Evolutionary conservation across 2,113 vertebrate species (phyloP).

Genomic region (Clarias magur): DNA sequence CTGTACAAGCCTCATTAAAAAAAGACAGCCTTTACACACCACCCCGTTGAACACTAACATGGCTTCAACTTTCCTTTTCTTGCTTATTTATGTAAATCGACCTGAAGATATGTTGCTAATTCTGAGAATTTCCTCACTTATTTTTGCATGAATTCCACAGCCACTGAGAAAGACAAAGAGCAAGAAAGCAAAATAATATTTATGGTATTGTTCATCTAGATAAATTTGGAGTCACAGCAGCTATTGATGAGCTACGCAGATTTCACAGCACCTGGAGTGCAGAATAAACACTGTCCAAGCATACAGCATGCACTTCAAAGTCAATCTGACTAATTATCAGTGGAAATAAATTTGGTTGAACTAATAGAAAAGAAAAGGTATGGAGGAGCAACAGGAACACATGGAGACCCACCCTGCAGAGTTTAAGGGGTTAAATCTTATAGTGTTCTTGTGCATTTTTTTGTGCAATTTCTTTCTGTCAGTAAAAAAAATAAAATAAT

Average conservation of each 20-base stretch:
- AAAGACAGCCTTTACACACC: not conserved
- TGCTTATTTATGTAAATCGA: not conserved
- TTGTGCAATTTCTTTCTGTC: slow-evolving; percentile 17
- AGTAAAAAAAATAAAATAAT: not conserved
- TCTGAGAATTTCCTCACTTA: not conserved
- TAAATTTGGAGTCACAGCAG: slow-evolving; percentile 20
- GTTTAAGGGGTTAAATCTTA: not conserved
- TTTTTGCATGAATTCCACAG: slow-evolving; percentile 3
- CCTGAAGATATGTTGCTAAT: not conserved
- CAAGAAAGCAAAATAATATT: slow-evolving; percentile 13
- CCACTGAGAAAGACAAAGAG: not conserved
- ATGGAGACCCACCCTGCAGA: not conserved
- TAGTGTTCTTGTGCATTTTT: not conserved
- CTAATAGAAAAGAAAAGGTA: not conserved
- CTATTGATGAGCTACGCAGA: slow-evolving; percentile 6
- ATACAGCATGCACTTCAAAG: not conserved
- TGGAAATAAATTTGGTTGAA: not conserved
- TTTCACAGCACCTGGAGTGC: not conserved
- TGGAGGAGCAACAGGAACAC: too few relatives aligned
- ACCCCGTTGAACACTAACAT: not conserved
- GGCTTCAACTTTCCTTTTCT: not conserved
- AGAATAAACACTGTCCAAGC: not conserved
- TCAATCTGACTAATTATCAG: not conserved
- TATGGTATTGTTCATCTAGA: slow-evolving; percentile 13
- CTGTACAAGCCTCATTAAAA: not conserved